A percentile compares a stretch with the other conserved stretches of the same genome.
Evolutionary conservation across 2,797 vertebrate genomes (phyloP).

Genomic region (Platyrinchus mystaceus): DNA sequence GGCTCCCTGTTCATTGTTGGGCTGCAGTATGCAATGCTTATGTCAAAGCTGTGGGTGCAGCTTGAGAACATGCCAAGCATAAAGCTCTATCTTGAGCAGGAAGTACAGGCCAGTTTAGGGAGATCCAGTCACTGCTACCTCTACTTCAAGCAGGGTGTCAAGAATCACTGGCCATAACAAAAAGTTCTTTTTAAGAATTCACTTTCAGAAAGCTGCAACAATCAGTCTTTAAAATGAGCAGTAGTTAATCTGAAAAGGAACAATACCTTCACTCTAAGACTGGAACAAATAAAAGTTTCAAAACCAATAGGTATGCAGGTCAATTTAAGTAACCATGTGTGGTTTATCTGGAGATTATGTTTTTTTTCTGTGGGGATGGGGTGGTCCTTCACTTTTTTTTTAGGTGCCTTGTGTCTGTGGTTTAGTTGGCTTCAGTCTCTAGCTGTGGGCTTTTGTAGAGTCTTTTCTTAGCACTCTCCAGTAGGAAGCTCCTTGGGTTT

Average conservation of each 20-base stretch:
- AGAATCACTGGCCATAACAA: background rate
- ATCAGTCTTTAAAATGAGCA: background rate
- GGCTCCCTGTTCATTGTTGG: background rate
- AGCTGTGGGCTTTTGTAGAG: background rate
- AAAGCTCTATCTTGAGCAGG: background rate
- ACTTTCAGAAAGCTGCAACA: background rate
- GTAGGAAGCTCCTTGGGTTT: background rate
- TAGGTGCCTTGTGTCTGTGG: background rate
- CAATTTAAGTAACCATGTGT: background rate
- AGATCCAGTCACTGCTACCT: background rate
- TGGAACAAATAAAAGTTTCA: background rate
- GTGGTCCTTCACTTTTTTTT: background rate
- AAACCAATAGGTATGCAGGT: background rate
- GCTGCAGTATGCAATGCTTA: fast-evolving
- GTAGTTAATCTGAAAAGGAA: background rate
- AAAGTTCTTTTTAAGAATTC: fast-evolving
- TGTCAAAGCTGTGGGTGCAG: background rate
- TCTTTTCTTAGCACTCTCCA: background rate
- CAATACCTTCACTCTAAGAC: background rate
- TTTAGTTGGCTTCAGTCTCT: background rate
- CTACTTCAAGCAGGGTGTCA: background rate
- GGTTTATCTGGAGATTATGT: background rate
- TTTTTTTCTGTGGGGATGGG: background rate
- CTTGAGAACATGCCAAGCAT: background rate
- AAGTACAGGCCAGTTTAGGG: background rate